Evolutionary conservation across 2,797 vertebrate species (phyloP).

Genomic region (Xiphophorus birchmanni): DNA sequence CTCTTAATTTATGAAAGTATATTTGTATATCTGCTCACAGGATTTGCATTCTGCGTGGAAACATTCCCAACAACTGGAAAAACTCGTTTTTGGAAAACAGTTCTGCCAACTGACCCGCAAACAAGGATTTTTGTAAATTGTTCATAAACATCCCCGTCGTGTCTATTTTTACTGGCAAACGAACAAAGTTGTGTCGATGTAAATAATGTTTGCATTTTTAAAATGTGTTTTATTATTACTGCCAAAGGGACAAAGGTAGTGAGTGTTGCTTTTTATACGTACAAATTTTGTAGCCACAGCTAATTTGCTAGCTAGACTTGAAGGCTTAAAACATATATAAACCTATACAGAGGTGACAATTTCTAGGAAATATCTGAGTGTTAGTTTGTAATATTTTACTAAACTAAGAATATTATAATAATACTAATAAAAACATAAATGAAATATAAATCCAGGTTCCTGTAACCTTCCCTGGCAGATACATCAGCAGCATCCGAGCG

Average conservation of each 20-base stretch:
- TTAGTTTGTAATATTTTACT: neutral
- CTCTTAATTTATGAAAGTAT: neutral
- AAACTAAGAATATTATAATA: too few species aligned
- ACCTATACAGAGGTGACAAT: neutral
- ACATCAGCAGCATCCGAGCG: neutral
- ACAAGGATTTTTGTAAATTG: neutral
- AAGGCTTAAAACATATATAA: neutral
- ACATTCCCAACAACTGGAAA: neutral
- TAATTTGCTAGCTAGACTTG: neutral
- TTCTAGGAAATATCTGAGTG: neutral
- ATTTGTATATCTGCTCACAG: conserved; percentile 1
- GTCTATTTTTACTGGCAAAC: neutral
- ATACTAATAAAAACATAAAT: too few species aligned
- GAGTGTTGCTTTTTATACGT: neutral
- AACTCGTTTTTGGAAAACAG: neutral
- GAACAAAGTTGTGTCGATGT: neutral
- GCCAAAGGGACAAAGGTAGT: neutral
- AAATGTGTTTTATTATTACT: neutral
- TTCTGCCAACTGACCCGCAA: neutral
- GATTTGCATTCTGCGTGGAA: neutral
- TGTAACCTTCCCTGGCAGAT: neutral
- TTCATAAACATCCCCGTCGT: neutral
- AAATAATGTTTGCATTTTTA: neutral
- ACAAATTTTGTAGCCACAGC: neutral
- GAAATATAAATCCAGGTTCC: neutral